Base-by-base conservation (phyloP, 2,888 invertebrate species). In the Ditylenchus weischeri region DNA sequence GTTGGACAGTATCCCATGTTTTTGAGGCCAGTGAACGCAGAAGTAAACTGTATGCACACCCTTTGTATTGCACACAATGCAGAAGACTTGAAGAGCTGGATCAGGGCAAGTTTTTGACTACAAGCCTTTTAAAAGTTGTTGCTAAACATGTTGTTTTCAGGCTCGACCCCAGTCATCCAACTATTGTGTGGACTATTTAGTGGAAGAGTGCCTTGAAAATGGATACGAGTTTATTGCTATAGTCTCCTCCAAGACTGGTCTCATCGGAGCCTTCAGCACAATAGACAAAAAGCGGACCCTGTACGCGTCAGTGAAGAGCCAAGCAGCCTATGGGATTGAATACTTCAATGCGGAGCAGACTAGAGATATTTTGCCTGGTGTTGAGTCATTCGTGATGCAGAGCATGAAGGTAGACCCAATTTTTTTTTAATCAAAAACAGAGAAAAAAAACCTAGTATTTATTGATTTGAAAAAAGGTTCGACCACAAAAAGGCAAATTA, bases 221-320 rank as follows among this genome's bases (percentile, higher is more conserved):
- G 79, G 79, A 7, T 69, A 74, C 51, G 79, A 79, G 64, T 79
- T 79, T 66, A 72, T 66, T 18, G 77, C 75, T 19, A 70, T 79
- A 47, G 77, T 74, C 61, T 76, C 78, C 6, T 59, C 72, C 19
- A 67, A 71, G 19, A 65, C 72, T 11, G 78, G 79, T 38, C 64
- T 79, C 50, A 66, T 78, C 7, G 78, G 77, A 11, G 74, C 77
- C 38, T 74, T 78, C 19, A 71, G 74, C 0, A 68, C 72, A 35
- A 59, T 75, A 0, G 75, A 78, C 29, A 69, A 76, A 0, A 65
- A 72, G 62, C 68, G 72, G 35, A 69, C 74, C 0, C 69, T 77
- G 15, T 66, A 75, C 38, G 72, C 72, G 61, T 71, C 72, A 35
- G 74, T 78, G 23, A 74, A 74, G 43, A 54, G 72, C 59, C 77